Evolutionary conservation across 1,140 invertebrate genomes (phyloP), one percentile per base, ranked within the genome.

Genomic region (Hyles vespertilio): DNA sequence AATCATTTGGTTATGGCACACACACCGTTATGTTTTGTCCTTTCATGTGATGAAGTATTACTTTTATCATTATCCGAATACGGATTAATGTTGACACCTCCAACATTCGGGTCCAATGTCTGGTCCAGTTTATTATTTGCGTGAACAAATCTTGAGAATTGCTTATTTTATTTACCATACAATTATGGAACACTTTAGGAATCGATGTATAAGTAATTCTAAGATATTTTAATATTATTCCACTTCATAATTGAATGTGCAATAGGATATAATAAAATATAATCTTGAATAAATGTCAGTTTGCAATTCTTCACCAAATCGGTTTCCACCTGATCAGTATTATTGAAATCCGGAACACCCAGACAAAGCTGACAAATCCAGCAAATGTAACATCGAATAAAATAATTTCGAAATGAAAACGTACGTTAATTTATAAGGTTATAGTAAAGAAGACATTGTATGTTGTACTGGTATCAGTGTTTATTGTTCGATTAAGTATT

Each of bases 401-500:
- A n/a, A 11, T 54, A 3, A 45, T 22, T 44, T 54, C 43, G 7
- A 43, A 43, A 54, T 54, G n/a, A 45, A 44, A 11, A 44, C 43
- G 34, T 43, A 54, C 8, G 52, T 12, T 6, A 43, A 54, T 22
- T 44, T 44, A 43, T 44, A 9, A 54, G 11, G n/a, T 51, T 22
- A 22, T 22, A 22, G 22, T 22, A 44, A 44, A 8, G 69, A 77
- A 77, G 72, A 77, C 77, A 77, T 74, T 67, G 66, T 66, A 68
- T 70, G 67, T 77, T 71, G 73, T 73, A 67, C 59, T 68, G 61
- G 65, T 71, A 69, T 69, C 60, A 58, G 50, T 73, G 66, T 74
- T 61, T 68, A 67, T 61, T 69, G 60, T 74, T 63, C 63, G 62
- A 69, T 74, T 77, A 73, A 72, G 69, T 70, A 73, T 70, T 71